phyloP scores from a whole-genome alignment of 2,113 vertebrate genomes.

The Taxidea taxus region DNA sequence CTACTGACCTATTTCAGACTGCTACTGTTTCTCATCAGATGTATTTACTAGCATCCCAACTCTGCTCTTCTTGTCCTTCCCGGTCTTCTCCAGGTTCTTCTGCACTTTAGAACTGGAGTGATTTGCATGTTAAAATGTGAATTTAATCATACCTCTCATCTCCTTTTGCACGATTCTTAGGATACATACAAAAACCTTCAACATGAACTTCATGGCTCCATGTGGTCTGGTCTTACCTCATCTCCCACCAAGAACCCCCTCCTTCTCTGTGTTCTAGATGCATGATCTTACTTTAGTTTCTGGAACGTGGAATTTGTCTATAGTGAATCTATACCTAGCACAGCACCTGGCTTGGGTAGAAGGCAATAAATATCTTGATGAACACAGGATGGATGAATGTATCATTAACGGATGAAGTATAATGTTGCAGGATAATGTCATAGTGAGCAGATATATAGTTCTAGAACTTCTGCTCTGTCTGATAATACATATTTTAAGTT shows the following conservation, averaged over 20 bases:
- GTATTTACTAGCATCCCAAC: neutral
- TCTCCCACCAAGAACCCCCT: neutral
- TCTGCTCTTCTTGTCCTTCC: neutral
- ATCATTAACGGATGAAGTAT: neutral
- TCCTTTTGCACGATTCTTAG: neutral
- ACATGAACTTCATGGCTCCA: neutral
- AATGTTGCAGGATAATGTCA: neutral
- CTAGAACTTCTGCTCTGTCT: neutral
- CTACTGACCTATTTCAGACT: neutral
- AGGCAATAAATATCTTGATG: neutral
- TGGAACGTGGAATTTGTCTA: neutral
- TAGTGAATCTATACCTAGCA: neutral
- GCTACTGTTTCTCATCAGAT: neutral
- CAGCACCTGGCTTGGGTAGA: neutral
- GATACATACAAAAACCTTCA: neutral
- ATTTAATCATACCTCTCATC: neutral
- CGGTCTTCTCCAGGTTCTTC: neutral
- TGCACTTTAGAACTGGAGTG: neutral
- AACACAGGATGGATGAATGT: neutral
- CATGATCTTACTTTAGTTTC: neutral
- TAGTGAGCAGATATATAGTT: neutral
- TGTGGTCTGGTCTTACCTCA: neutral
- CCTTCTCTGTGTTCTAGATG: neutral
- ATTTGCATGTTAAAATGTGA: neutral
- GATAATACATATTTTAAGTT: neutral